These are phyloP conservation scores for Candoia aspera DNA, from an alignment of 2,113 vertebrate species.

Conservation along the genomic window DNA sequence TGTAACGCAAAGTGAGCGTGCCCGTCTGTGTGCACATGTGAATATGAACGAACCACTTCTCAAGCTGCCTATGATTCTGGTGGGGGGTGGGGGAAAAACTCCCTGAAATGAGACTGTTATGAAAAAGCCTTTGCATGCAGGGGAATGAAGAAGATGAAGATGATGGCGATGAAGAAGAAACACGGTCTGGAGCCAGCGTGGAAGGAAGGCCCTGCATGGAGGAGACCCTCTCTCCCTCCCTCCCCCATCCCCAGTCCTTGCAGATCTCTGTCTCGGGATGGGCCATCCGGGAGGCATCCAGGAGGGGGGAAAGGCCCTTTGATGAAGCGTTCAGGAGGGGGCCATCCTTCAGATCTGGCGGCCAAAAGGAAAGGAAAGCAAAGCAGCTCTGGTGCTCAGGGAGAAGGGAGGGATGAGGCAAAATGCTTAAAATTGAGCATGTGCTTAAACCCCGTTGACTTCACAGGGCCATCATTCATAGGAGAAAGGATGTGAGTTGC, in stretches of 20 bases:
- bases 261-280: too few species aligned
- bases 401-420: not conserved
- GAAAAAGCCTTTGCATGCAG: conserved; percentile 22
- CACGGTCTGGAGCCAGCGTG: too few species aligned
- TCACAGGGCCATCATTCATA: not conserved
- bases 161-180: too few species aligned
- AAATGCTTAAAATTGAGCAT: too few species aligned
- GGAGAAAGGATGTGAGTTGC: not conserved
- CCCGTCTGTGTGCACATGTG: not conserved
- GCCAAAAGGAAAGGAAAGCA: not conserved
- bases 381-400: not conserved
- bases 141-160: not conserved
- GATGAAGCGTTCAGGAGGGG: not conserved
- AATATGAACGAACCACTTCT: not conserved
- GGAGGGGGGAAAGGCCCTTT: not conserved
- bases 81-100: not conserved
- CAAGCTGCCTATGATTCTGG: conserved; percentile 7
- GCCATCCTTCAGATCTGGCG: not conserved
- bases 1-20: not conserved
- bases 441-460: too few species aligned
- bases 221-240: too few species aligned
- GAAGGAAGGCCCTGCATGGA: too few species aligned
- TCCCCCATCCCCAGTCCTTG: too few species aligned
- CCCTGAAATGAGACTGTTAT: conserved; percentile 6
- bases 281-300: too few species aligned